These are phyloP conservation scores for Vanessa cardui DNA, from an alignment of 2,888 invertebrate species.

Conservation along the genomic window DNA sequence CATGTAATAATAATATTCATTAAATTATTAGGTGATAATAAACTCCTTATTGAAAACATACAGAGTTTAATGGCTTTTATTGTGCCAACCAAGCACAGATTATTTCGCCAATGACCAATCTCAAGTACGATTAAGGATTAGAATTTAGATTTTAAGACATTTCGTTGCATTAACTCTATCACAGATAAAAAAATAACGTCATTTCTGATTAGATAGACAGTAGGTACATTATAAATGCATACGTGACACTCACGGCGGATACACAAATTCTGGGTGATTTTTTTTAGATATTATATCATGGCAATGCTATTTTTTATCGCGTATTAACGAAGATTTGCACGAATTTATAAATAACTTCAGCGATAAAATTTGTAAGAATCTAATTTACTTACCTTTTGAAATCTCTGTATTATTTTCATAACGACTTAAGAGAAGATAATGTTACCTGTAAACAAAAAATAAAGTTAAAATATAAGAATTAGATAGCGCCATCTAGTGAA, in stretches of 20 bases:
- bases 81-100: too few species aligned
- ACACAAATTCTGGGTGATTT: constrained; percentile 8
- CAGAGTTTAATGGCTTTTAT: too few species aligned
- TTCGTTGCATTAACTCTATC: background rate
- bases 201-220: constrained; percentile 13
- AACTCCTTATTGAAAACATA: too few species aligned
- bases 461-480: background rate
- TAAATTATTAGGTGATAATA: too few species aligned
- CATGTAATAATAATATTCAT: too few species aligned
- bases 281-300: constrained; percentile 9
- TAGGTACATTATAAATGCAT: constrained; percentile 24
- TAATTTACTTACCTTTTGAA: background rate
- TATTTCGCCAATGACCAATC: too few species aligned
- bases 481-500: constrained; percentile 39
- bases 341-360: constrained; percentile 7
- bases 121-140: background rate
- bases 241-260: constrained; percentile 38
- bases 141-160: background rate
- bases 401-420: background rate
- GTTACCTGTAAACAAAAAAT: constrained; percentile 28
- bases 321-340: constrained; percentile 14
- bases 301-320: constrained; percentile 5
- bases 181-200: constrained; percentile 8
- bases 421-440: background rate
- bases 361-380: background rate